Base-by-base conservation (phyloP, 2,113 vertebrate genomes). In the Dasyurus viverrinus region DNA sequence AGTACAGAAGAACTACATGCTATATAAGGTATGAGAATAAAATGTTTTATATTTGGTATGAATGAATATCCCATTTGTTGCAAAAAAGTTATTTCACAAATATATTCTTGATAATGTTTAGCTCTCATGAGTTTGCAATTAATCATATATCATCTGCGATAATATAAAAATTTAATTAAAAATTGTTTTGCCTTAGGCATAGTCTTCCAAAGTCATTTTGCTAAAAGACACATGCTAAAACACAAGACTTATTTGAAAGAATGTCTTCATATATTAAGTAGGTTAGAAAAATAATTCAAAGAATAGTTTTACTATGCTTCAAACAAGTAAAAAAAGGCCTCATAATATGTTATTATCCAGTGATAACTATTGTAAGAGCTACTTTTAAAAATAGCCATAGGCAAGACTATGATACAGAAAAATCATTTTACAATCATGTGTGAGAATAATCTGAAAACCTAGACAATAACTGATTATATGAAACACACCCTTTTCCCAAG, bases 281-380 rank as follows among this genome's bases (percentile, higher is more conserved):
- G 50, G 90, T 46, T 90, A 93, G 14, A 90, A 94, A 22, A 89
- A 50, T 16, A 92, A 91, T 47, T 92, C 52, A 93, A 53, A 96
- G 30, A 42, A 30, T 53, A 25, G 57, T 27, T 89, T 46, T 92
- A 54, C 47, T 47, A 89, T 25, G 22, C 48, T 68, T 5, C 48
- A 53, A 53, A n/a, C 57, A 89, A 89, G 25, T 90, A 84, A 53
- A 60, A 27, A 30, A 11, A 27, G 24, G 9, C 27, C 27, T 60
- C 27, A 60, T 90, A 92, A 91, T 53, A 19, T 94, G 89, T 16
- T 27, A 47, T 84, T 90, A 90, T 76, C 52, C 54, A 92, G 46
- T 26, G 54, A 57, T 10, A 53, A 36, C 12, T 50, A 90, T 19
- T 93, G 93, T n/a, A 93, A 94, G 53, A 26, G 54, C 26, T 53